Conservation (phyloP, 2,797 vertebrate species). For the Brachyrhaphis roseni region DNA sequence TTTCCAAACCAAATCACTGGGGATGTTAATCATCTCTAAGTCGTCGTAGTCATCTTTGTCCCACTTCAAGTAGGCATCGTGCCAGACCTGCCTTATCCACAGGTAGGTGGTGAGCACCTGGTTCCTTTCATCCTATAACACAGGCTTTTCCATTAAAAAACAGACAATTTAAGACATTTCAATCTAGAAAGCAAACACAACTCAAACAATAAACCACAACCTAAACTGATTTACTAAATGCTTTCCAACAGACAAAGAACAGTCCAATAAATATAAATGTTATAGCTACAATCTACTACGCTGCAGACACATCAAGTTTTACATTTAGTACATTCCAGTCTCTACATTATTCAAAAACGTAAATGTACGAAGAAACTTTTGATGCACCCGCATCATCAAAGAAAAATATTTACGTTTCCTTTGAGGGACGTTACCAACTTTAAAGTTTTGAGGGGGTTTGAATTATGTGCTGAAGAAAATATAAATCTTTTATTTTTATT, state of each 20-base stretch:
- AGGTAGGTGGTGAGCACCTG: slow-evolving; percentile 95
- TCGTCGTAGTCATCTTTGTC: slow-evolving; percentile 94
- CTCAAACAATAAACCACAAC: not conserved
- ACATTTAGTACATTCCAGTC: not conserved
- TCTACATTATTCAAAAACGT: not conserved
- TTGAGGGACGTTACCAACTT: not conserved
- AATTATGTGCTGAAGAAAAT: too few species aligned
- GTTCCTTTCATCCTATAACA: slow-evolving; percentile 93
- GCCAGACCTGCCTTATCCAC: slow-evolving; percentile 95
- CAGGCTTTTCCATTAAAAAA: not conserved
- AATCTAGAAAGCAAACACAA: not conserved
- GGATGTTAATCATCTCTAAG: slow-evolving; percentile 95
- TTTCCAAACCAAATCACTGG: slow-evolving; percentile 95
- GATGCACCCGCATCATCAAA: not conserved
- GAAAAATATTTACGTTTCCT: not conserved
- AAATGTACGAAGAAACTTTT: not conserved
- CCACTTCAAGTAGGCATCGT: slow-evolving; percentile 93
- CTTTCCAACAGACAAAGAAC: not conserved
- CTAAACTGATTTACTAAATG: not conserved
- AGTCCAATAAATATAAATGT: not conserved
- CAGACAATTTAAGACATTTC: not conserved
- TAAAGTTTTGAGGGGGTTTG: not conserved
- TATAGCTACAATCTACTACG: not conserved
- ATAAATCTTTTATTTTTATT: not conserved
- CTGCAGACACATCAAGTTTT: not conserved